Evolutionary conservation across 2,113 vertebrate species (phyloP), one percentile per base, ranked within the genome.

Genomic region (Grus americana): DNA sequence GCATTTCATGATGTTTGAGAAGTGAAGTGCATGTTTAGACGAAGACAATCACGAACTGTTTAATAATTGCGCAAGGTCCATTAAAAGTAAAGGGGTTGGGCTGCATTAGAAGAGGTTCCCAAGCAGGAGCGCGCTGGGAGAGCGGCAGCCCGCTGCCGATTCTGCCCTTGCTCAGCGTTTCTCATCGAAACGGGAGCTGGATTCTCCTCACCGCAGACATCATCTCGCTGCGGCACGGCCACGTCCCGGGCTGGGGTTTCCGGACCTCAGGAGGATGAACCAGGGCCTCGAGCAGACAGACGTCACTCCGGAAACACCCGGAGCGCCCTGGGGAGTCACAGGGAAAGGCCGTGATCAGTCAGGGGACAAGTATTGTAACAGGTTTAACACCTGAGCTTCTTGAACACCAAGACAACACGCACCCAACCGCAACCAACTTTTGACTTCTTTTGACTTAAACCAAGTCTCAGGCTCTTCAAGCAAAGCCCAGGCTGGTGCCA

Each of bases 41-140:
- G 0, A 58, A 80, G 58, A 38, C 50, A 6, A 7, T 4, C 42
- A 19, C 1, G 3, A 70, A 12, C 47, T 18, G 32, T 18, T 87
- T 19, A 44, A 30, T 46, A 71, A 71, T 9, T 50, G 52, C 11
- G 15, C 21, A 15, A 38, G 55, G 24, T 21, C 3, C 42, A 3
- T 30, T 7, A 10, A 15, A 32, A 81, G 47, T 3, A 42, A 44
- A 66, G 30, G n/a, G 17, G 30, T 57, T 15, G 4, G n/a, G 23
- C 65, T 26, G 11, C 59, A 66, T 1, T 5, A 24, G 34, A 12
- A 63, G 55, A 15, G 6, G 2, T 7, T 68, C 44, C 67, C 57
- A 8, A 11, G 66, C 22, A 59, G 68, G 73, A 74, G 1, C 1
- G 6, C 0, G 0, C 55, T 26, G 76, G 70, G 61, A 66, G 80